Evolutionary conservation across 1,140 invertebrate species (phyloP).

Genomic region (Choristoneura fumiferana): DNA sequence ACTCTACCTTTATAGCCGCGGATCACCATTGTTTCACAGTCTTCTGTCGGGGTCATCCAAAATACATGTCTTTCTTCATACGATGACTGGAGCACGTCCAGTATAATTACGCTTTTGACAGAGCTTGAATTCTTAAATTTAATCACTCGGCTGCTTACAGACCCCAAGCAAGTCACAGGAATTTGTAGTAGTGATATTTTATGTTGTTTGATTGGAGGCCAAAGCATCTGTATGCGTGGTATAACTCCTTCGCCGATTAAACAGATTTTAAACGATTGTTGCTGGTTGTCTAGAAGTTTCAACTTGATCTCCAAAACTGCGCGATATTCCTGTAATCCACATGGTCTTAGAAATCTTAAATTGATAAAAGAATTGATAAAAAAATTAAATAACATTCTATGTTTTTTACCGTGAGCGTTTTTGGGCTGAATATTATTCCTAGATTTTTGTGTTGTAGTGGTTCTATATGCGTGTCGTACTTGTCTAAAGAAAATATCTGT

Average conservation of each 20-base stretch:
- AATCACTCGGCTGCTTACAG: conserved; percentile 45
- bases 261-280: conserved; percentile 64
- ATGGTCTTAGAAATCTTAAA: background rate
- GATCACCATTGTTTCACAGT: conserved; percentile 36
- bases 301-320: conserved; percentile 64
- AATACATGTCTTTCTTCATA: conserved; percentile 54
- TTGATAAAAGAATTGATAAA: conserved; percentile 1
- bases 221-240: conserved; percentile 53
- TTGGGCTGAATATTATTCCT: conserved; percentile 65
- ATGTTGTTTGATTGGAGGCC: conserved; percentile 42
- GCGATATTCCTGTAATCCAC: conserved; percentile 56
- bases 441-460: conserved; percentile 61
- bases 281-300: conserved; percentile 58
- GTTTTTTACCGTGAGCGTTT: conserved; percentile 49
- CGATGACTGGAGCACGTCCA: conserved; percentile 32
- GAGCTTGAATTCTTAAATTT: conserved; percentile 58
- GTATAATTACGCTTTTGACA: conserved; percentile 44
- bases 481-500: conserved; percentile 62
- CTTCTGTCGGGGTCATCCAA: conserved; percentile 42
- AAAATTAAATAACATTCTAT: background rate
- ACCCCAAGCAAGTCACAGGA: conserved; percentile 62
- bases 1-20: too few relatives aligned
- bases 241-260: conserved; percentile 65
- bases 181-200: conserved; percentile 45
- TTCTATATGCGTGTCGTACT: conserved; percentile 64